Conservation (phyloP, 2,888 invertebrate genomes). For the Junonia oenone region DNA sequence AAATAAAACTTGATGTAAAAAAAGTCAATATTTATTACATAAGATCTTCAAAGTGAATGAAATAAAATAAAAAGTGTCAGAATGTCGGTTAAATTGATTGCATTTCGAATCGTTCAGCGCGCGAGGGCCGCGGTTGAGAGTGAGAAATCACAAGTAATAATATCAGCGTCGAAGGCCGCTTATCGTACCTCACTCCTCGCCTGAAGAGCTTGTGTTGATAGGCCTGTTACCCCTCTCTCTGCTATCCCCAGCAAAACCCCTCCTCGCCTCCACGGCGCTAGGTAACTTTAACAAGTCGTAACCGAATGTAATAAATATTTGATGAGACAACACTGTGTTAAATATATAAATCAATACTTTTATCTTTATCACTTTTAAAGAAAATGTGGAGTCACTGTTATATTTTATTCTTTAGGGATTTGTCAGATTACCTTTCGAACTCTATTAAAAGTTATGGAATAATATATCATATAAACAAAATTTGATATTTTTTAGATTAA, state of each 20-base stretch:
- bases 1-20: too few relatives aligned
- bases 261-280: too few relatives aligned
- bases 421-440: too few relatives aligned
- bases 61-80: too few relatives aligned
- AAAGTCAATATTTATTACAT: too few relatives aligned
- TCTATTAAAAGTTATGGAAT: too few relatives aligned
- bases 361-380: too few relatives aligned
- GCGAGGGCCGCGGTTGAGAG: background rate
- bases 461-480: too few relatives aligned
- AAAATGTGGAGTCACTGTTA: too few relatives aligned
- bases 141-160: slow-evolving; percentile 2
- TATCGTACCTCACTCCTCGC: background rate
- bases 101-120: background rate
- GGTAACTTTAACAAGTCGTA: background rate
- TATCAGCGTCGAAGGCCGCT: background rate
- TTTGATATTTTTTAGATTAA: too few relatives aligned
- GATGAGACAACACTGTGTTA: background rate
- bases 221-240: background rate
- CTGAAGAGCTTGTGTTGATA: slow-evolving; percentile 1
- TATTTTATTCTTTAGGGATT: too few relatives aligned
- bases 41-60: too few relatives aligned
- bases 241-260: background rate
- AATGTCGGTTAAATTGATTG: background rate
- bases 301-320: background rate
- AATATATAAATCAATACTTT: background rate